Conservation (phyloP, 2,888 invertebrate genomes). For the Orgyia antiqua region DNA sequence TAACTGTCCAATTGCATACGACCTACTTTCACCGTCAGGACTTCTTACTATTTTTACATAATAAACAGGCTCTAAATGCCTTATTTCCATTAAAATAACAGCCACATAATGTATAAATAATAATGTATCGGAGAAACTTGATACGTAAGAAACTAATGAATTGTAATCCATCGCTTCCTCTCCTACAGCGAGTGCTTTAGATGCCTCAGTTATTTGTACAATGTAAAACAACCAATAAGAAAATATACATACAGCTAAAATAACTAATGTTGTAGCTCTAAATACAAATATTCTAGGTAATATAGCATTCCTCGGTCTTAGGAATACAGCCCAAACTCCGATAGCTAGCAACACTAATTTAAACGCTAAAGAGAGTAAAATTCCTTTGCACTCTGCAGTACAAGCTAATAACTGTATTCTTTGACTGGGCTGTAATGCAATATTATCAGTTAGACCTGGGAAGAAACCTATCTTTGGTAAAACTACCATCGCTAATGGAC, state of each 20-base stretch:
- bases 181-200: slow-evolving; percentile 87
- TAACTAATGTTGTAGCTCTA: slow-evolving; percentile 90
- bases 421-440: slow-evolving; percentile 83
- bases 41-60: slow-evolving; percentile 94
- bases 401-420: slow-evolving; percentile 87
- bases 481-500: slow-evolving; percentile 96
- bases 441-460: slow-evolving; percentile 83
- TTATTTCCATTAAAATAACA: slow-evolving; percentile 93
- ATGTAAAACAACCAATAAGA: slow-evolving; percentile 99
- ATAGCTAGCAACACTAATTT: slow-evolving; percentile 92
- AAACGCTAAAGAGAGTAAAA: slow-evolving; percentile 93
- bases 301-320: slow-evolving; percentile 89
- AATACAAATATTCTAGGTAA: slow-evolving; percentile 95
- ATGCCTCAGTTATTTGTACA: slow-evolving; percentile 91
- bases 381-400: slow-evolving; percentile 95
- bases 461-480: slow-evolving; percentile 93
- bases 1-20: slow-evolving; percentile 92
- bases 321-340: slow-evolving; percentile 95
- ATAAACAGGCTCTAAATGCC: slow-evolving; percentile 94
- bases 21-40: slow-evolving; percentile 95
- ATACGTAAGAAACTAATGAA: slow-evolving; percentile 93
- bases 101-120: slow-evolving; percentile 97
- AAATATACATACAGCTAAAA: slow-evolving; percentile 94
- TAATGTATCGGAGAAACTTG: slow-evolving; percentile 94
- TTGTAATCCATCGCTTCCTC: slow-evolving; percentile 91